phyloP scores from a whole-genome alignment of 2,113 vertebrate species.

The Stigmatopora argus region DNA sequence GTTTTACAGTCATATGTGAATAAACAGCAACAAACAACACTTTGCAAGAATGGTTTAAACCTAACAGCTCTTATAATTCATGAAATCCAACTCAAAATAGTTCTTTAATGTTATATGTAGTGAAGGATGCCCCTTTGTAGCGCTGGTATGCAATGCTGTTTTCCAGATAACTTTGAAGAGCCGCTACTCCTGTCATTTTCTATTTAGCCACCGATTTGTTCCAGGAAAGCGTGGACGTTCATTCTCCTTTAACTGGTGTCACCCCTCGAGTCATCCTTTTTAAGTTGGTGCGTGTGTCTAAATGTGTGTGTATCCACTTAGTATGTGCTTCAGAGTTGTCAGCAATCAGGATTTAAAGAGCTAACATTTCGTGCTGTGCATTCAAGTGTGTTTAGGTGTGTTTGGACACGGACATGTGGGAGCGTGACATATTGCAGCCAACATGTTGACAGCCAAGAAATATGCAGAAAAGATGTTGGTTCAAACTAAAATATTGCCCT shows the following conservation, averaged over 20 bases:
- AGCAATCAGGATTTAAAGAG: constrained; percentile 38
- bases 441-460: constrained; percentile 52
- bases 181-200: constrained; percentile 36
- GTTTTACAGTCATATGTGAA: neutral
- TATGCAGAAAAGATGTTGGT: constrained; percentile 48
- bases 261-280: constrained; percentile 32
- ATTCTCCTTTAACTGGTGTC: constrained; percentile 48
- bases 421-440: constrained; percentile 54
- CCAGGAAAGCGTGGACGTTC: constrained; percentile 27
- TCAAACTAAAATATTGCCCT: constrained; percentile 55
- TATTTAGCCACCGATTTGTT: constrained; percentile 48
- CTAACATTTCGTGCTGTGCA: constrained; percentile 8
- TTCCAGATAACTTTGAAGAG: constrained; percentile 48
- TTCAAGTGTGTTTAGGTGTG: constrained; percentile 13
- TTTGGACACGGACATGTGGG: neutral
- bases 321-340: constrained; percentile 33
- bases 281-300: constrained; percentile 13
- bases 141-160: constrained; percentile 20
- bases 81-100: constrained; percentile 22
- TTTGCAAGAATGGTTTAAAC: neutral
- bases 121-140: constrained; percentile 19
- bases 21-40: neutral
- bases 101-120: constrained; percentile 9
- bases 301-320: constrained; percentile 22
- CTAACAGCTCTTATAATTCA: neutral